A percentile compares a stretch with the other conserved stretches of the same genome.
Conservation (phyloP, 2,888 invertebrate genomes). For the Meganola albula region DNA sequence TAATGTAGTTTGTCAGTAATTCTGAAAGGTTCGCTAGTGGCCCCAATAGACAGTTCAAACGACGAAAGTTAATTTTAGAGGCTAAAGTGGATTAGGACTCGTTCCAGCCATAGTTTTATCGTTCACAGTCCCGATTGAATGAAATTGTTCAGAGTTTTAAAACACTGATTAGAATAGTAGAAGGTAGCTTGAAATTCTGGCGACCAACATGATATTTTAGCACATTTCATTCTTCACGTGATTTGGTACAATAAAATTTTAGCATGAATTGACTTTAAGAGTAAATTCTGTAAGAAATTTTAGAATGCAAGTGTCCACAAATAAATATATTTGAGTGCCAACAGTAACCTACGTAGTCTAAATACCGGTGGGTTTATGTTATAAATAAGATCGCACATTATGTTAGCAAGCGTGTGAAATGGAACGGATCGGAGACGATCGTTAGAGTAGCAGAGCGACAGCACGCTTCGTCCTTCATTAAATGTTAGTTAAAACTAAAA, state of each 20-base stretch:
- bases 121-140: conserved; percentile 18
- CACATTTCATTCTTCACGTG: neutral
- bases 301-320: conserved; percentile 22
- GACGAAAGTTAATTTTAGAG: conserved; percentile 24
- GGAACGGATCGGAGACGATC: conserved; percentile 43
- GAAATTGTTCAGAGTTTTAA: conserved; percentile 7
- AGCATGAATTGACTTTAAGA: conserved; percentile 13
- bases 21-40: conserved; percentile 12
- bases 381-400: conserved; percentile 45
- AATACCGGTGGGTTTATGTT: conserved; percentile 37
- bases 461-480: too few relatives aligned
- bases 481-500: too few relatives aligned
- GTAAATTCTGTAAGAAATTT: conserved; percentile 17
- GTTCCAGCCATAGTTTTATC: conserved; percentile 25
- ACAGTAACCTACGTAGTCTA: conserved; percentile 31
- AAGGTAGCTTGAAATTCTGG: too few relatives aligned
- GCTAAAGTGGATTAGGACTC: conserved; percentile 32
- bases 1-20: too few relatives aligned
- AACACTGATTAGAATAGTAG: too few relatives aligned
- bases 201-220: neutral
- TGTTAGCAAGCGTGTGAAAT: conserved; percentile 47
- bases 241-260: neutral
- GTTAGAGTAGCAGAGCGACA: too few relatives aligned
- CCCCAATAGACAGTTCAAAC: conserved; percentile 12
- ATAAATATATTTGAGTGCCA: conserved; percentile 26